Base-by-base conservation (phyloP, 35 echinoderm and acorn worm species). In the Apostichopus japonicus region DNA sequence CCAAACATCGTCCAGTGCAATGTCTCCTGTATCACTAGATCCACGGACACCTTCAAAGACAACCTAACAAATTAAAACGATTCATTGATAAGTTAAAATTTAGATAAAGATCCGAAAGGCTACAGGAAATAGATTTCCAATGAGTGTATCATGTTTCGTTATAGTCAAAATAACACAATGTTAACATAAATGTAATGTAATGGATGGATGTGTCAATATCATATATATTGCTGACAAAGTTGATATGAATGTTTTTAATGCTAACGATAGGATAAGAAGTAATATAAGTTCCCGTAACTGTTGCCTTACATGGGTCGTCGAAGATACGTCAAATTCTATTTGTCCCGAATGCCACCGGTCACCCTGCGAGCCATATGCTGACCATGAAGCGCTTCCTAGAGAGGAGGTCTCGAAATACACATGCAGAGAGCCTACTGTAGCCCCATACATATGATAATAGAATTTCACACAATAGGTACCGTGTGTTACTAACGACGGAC, bases 1-100 rank as follows among this genome's bases (percentile, higher is more conserved):
- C 4, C 27, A 17, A 73, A 90, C 27, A 86, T 99, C 97, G 91
- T 99, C 97, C 6, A 99, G 33, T 9, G 97, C 97, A 27, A 99
- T 99, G 70, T 99, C 97, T 78, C 91, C 91, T 77, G 79, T 79
- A 57, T 65, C 80, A 75, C 87, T 87, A 9, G 78, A 53, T 4
- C 95, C 95, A 2, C 88, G 25, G 4, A 96, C 82, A 52, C 33
- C 95, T 82, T 94, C 95, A 90, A 83, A 96, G 23, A 96, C 86
- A 10, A 96, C 80, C 94, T 95, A 44, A 44, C 33, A 44, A 44
- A 44, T 33, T 33, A 33, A 33, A 33, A 33, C 27, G 27, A 33
- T 33, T 33, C 27, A 33, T 33, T 33, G 27, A 33, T 33, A 33
- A 33, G 27, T 33, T 33, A 33, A 33, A 33, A 33, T 33, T 33